Evolutionary conservation across 2,113 vertebrate species (phyloP).

Genomic region (Laticauda colubrina): DNA sequence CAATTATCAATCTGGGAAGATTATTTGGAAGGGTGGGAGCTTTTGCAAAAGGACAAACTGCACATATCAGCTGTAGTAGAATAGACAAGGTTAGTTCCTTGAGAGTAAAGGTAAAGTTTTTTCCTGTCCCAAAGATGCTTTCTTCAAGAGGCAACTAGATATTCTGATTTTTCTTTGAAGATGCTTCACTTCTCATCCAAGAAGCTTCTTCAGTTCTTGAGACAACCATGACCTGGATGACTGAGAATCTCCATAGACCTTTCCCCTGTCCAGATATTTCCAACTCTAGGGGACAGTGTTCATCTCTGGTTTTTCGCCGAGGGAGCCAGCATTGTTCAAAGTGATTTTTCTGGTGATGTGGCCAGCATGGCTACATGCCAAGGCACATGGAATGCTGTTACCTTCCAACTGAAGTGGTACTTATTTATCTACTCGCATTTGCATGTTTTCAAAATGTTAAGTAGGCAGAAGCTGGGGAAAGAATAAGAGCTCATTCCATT

Average conservation of each 20-base stretch:
- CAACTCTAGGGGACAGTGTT: neutral
- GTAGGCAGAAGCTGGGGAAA: neutral
- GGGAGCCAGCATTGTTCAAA: neutral
- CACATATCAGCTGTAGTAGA: neutral
- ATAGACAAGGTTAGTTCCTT: neutral
- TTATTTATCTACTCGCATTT: neutral
- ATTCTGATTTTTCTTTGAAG: too few relatives aligned
- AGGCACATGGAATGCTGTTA: neutral
- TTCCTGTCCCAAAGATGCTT: neutral
- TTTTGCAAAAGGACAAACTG: neutral
- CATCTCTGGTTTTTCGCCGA: neutral
- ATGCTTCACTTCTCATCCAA: too few relatives aligned
- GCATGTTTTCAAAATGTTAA: neutral
- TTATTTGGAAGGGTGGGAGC: neutral
- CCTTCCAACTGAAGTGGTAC: neutral
- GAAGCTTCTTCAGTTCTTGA: too few relatives aligned
- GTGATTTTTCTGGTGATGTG: neutral
- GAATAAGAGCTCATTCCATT: neutral
- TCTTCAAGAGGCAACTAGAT: too few relatives aligned
- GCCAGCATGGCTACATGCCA: neutral
- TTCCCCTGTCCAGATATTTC: neutral
- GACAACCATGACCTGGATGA: too few relatives aligned
- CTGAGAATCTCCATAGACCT: neutral
- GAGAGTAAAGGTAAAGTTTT: neutral
- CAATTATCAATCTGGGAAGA: neutral